A percentile compares a stretch with the other conserved stretches of the same genome.
These are phyloP conservation scores for Acrocephalus scirpaceus DNA, from an alignment of 2,797 vertebrate genomes.

Conservation along the genomic window DNA sequence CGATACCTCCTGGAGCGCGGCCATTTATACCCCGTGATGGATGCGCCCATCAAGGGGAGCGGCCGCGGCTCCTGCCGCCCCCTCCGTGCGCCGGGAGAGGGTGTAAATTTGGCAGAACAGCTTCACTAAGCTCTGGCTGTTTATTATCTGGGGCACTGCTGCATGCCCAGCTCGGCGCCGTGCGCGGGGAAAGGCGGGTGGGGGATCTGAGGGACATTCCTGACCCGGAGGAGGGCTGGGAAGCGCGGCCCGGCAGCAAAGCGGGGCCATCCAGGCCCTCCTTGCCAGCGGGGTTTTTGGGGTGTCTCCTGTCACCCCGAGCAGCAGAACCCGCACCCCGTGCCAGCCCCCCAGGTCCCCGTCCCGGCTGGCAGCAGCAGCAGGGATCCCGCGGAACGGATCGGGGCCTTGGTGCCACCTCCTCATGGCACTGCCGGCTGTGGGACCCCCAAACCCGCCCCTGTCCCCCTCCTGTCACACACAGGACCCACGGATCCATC, in stretches of 20 bases:
- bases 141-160: background rate
- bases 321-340: rapidly evolving
- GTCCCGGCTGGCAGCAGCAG: background rate
- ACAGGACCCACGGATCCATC: background rate
- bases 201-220: background rate
- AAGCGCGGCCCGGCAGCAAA: background rate
- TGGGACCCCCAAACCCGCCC: background rate
- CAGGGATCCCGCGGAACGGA: background rate
- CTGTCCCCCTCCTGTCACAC: rapidly evolving
- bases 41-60: background rate
- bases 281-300: rapidly evolving
- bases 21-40: constrained; percentile 33
- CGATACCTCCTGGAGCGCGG: background rate
- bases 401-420: background rate
- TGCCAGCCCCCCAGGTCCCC: background rate
- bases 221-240: background rate
- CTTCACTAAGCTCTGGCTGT: background rate
- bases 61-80: background rate
- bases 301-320: background rate
- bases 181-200: rapidly evolving
- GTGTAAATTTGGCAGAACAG: constrained; percentile 9
- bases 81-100: background rate
- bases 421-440: rapidly evolving
- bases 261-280: rapidly evolving
- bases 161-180: background rate